Base-by-base conservation (phyloP, 2,888 invertebrate genomes). In the Cryptus viduatorius region DNA sequence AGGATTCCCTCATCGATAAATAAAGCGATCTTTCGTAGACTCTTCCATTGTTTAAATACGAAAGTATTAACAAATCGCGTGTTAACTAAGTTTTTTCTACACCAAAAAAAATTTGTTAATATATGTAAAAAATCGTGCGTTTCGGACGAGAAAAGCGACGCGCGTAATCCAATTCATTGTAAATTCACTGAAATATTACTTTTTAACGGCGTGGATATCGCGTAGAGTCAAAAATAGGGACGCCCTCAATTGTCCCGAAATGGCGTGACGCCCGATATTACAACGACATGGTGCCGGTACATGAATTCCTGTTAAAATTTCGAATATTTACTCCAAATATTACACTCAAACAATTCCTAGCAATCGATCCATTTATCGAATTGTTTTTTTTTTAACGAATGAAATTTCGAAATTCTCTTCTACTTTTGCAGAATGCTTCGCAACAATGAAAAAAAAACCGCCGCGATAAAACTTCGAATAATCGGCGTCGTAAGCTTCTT, bases 231-330 rank as follows among this genome's bases (percentile, higher is more conserved):
- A 77, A 81, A 78, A 75, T 69, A 77, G 84, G 80, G 80, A 84
- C 78, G 84, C 84, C 69, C 56, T 50, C 56, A 56, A 69, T 77
- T 77, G 69, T 42, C 53, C 68, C 71, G 84, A 75, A 84, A 84
- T 84, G 84, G 84, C 84, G 78, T 75, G 81, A 75, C 73, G 82
- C 78, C 73, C 81, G 56, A 77, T 42, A 72, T 42, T 24, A 14
- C 42, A 37, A 65, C 76, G 80, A 78, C 81, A 82, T 82, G 78
- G 44, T 61, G 84, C 84, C 84, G 84, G 84, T 61, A 77, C 14
- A 14, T 42, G 68, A 42, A 69, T 50, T 59, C 44, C 14, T n/a
- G 29, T n/a, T 42, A 72, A 77, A 76, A 65, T 72, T 24, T 44
- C 73, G 50, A 61, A 59, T 14, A 29, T 14, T n/a, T 12, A n/a